Evolutionary conservation across 2,113 vertebrate species (phyloP).

Genomic region (Ammodytes marinus): DNA sequence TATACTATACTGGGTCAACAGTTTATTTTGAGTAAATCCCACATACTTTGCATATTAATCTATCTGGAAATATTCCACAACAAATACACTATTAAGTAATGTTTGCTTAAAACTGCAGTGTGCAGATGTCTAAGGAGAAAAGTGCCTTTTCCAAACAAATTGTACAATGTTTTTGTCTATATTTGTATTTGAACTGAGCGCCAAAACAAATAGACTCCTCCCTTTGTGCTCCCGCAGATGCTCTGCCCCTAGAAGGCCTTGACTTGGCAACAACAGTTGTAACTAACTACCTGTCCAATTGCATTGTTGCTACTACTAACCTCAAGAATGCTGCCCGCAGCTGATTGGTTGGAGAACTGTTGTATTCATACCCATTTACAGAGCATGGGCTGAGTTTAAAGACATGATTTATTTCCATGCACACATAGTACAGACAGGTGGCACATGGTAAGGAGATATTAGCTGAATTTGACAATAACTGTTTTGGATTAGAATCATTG

Average conservation of each 20-base stretch:
- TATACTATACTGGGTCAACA: background rate
- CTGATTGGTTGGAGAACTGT: background rate
- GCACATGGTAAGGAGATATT: no score
- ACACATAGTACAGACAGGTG: no score
- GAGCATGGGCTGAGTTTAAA: background rate
- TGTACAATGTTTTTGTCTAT: slow-evolving; percentile 1
- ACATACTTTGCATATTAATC: background rate
- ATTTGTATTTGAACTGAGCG: background rate
- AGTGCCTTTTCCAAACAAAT: slow-evolving; percentile 1
- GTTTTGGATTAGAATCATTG: background rate
- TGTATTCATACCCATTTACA: no score
- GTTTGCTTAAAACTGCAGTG: background rate
- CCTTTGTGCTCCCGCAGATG: no score
- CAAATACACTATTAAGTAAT: background rate
- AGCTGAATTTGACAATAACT: no score
- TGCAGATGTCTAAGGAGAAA: background rate
- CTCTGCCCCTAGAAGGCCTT: no score
- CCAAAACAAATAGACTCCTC: no score
- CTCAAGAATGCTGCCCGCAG: no score
- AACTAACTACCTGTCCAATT: no score
- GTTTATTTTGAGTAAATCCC: slow-evolving; percentile 14
- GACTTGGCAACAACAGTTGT: no score
- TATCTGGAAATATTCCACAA: slow-evolving; percentile 14
- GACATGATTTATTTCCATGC: no score
- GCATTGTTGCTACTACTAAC: no score